Evolutionary conservation across 2,888 invertebrate genomes (phyloP), one percentile per base, ranked within the genome.

Genomic region (Eristalinus sepulchralis): DNA sequence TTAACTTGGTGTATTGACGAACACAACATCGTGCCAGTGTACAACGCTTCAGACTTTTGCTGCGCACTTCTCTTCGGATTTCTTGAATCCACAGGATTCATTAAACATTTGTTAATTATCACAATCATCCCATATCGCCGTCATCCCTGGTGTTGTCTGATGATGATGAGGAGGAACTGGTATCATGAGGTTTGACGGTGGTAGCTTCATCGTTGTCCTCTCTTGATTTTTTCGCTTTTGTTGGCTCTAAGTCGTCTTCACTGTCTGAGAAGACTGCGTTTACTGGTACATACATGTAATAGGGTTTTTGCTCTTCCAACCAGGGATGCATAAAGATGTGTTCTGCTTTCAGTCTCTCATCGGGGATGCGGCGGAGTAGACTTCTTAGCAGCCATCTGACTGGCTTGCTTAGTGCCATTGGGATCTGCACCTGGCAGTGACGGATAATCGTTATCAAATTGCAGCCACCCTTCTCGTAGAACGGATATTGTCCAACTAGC

Each of bases 401-500:
- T 5, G 91, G 89, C 67, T 89, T 90, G 39, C 92, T 90, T 0
- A 92, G 67, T 33, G 88, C 88, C 59, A 89, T 88, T 3, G 92
- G 92, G 47, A 92, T 90, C 77, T 91, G 91, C n/a, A 92, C 91
- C 76, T 91, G 90, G 59, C 91, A 90, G 57, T 92, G 91, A 0
- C 92, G 89, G 53, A 92, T 92, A 3, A 91, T 90, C 5, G 91
- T 91, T 17, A 92, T 91, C n/a, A 92, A 89, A 84, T 91, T 92
- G 86, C 91, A 91, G 72, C 91, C 91, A 71, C 91, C 91, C 88
- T 91, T 91, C 83, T 91, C 92, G 77, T 92, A 92, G 80, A 92
- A 92, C n/a, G 92, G 92, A 89, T 92, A 92, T 78, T 91, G 91
- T 0, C 92, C 92, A 39, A 91, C 91, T 1, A 92, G 89, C 91